phyloP scores from a whole-genome alignment of 2,113 vertebrate genomes.

The Corydoras maculifer region DNA sequence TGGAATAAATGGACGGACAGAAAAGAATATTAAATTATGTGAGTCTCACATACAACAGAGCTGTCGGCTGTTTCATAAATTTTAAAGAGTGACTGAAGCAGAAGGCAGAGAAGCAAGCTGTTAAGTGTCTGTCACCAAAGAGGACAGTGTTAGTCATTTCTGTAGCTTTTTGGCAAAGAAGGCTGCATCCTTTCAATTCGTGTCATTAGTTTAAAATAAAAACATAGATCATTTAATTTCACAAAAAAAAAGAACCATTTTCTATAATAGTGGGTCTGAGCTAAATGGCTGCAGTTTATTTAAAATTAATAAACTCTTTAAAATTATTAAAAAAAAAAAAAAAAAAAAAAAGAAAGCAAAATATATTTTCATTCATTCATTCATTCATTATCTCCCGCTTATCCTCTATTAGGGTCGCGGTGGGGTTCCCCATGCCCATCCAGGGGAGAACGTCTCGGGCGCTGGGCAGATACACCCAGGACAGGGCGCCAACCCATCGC shows the following conservation, averaged over 20 bases:
- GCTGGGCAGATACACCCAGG: too few relatives aligned
- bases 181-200: neutral
- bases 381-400: too few relatives aligned
- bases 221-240: too few relatives aligned
- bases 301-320: neutral
- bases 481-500: too few relatives aligned
- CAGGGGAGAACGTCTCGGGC: too few relatives aligned
- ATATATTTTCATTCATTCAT: too few relatives aligned
- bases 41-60: slow-evolving; percentile 11
- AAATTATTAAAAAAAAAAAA: neutral
- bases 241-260: too few relatives aligned
- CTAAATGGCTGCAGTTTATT: neutral
- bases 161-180: slow-evolving; percentile 22
- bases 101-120: slow-evolving; percentile 5
- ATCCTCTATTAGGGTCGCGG: too few relatives aligned
- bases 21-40: neutral
- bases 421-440: too few relatives aligned
- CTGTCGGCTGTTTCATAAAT: neutral
- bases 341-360: too few relatives aligned
- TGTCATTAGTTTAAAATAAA: neutral
- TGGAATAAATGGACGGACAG: neutral
- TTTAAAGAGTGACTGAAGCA: slow-evolving; percentile 1
- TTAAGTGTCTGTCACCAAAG: slow-evolving; percentile 8
- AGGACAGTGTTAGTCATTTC: slow-evolving; percentile 7
- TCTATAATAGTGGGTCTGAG: too few relatives aligned